Percentiles rank a stretch among this genome's conserved stretches.
Conservation (phyloP, 2,113 vertebrate genomes). For the Thamnophis sirtalis region DNA sequence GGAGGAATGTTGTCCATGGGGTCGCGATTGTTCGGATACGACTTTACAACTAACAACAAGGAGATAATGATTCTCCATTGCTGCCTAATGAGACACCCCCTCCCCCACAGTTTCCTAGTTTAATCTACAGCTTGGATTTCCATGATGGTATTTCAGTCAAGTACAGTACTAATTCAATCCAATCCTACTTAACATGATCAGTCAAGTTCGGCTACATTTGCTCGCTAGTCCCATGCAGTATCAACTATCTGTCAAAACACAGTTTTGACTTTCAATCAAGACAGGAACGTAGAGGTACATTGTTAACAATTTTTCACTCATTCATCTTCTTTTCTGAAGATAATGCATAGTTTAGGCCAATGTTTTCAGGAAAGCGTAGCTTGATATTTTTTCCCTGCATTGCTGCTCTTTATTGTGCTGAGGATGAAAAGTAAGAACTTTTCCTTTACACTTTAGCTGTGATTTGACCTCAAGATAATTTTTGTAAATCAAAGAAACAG, state of each 20-base stretch:
- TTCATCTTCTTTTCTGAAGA: not conserved
- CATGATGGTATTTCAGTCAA: not conserved
- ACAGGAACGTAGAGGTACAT: not conserved
- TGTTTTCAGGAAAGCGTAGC: not conserved
- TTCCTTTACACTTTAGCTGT: not conserved
- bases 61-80: too few species aligned
- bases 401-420: not conserved
- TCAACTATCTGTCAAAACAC: not conserved
- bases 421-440: not conserved
- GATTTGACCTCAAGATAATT: conserved; percentile 25
- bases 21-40: too few species aligned
- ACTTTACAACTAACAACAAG: too few species aligned
- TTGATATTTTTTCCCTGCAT: not conserved
- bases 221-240: not conserved
- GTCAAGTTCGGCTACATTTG: not conserved
- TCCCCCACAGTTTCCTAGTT: too few species aligned
- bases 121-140: not conserved
- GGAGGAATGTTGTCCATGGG: too few species aligned
- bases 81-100: too few species aligned
- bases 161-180: not conserved
- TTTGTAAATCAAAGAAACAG: not conserved
- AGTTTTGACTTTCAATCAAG: not conserved
- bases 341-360: not conserved
- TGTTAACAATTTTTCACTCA: not conserved
- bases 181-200: not conserved